Evolutionary conservation across 2,797 vertebrate species (phyloP).

Genomic region (Diplodus sargus): DNA sequence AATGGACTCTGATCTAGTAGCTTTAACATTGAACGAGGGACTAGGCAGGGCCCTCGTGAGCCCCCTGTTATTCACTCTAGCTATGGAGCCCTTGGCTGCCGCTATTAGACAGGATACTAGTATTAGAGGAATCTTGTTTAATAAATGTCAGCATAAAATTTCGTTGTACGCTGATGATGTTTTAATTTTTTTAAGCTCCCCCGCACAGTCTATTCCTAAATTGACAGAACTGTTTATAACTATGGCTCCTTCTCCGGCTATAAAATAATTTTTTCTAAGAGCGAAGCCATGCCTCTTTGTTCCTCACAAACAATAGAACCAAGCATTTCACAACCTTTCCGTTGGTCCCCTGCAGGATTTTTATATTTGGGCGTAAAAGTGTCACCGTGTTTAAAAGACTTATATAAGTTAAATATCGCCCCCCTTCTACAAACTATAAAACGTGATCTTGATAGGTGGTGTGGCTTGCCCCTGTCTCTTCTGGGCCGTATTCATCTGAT

Average conservation of each 20-base stretch:
- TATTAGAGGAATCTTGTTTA: neutral
- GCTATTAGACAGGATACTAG: neutral
- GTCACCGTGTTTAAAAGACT: no score
- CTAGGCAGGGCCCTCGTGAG: neutral
- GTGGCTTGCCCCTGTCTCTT: neutral
- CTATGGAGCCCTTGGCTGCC: neutral
- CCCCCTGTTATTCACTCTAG: neutral
- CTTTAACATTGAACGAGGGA: no score
- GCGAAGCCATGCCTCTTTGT: conserved; percentile 11
- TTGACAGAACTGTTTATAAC: neutral
- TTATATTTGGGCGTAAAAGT: neutral
- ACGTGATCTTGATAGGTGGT: neutral
- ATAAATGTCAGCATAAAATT: neutral
- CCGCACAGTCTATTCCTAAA: neutral
- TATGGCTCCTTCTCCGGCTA: conserved; percentile 11
- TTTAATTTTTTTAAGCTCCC: neutral
- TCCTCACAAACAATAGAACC: neutral
- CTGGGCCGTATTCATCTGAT: neutral
- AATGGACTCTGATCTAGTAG: no score
- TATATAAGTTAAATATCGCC: neutral
- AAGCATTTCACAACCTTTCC: neutral
- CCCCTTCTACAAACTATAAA: neutral
- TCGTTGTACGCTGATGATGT: neutral
- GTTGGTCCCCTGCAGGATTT: conserved; percentile 13
- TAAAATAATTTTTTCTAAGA: conserved; percentile 12